These are phyloP conservation scores for Hoplostethus mediterraneus DNA, from an alignment of 2,797 vertebrate genomes.

Conservation along the genomic window DNA sequence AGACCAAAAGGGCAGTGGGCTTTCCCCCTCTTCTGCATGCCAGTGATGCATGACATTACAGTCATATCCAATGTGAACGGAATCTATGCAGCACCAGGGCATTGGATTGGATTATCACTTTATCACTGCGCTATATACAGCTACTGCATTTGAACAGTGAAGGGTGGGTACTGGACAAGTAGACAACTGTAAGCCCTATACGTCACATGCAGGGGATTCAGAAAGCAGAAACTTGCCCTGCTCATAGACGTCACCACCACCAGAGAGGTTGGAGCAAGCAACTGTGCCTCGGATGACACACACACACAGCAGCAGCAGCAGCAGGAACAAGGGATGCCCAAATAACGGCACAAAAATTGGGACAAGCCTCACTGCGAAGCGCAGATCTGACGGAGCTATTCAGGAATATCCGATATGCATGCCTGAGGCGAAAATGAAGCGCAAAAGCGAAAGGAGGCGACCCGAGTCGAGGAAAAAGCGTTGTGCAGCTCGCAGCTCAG, in stretches of 20 bases:
- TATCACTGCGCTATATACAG: constrained; percentile 1
- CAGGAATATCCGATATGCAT: constrained; percentile 58
- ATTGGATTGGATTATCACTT: constrained; percentile 5
- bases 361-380: constrained; percentile 38
- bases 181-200: constrained; percentile 56
- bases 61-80: neutral
- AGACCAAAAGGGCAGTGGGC: no score
- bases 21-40: no score
- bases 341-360: constrained; percentile 29
- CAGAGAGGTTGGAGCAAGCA: constrained; percentile 60
- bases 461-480: constrained; percentile 84
- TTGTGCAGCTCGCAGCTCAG: constrained; percentile 77
- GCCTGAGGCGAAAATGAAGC: constrained; percentile 83
- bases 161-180: constrained; percentile 66
- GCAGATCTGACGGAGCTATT: constrained; percentile 30
- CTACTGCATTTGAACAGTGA: constrained; percentile 45
- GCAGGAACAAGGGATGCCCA: constrained; percentile 47
- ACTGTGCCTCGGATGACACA: constrained; percentile 52
- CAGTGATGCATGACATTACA: neutral
- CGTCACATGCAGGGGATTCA: constrained; percentile 82
- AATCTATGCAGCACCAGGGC: neutral
- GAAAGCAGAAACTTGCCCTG: constrained; percentile 76
- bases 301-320: constrained; percentile 24
- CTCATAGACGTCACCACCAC: constrained; percentile 77
- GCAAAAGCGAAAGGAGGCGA: constrained; percentile 85